A percentile compares a stretch with the other conserved stretches of the same genome.
Conservation (phyloP, 2,113 vertebrate genomes). For the Euleptes europaea region DNA sequence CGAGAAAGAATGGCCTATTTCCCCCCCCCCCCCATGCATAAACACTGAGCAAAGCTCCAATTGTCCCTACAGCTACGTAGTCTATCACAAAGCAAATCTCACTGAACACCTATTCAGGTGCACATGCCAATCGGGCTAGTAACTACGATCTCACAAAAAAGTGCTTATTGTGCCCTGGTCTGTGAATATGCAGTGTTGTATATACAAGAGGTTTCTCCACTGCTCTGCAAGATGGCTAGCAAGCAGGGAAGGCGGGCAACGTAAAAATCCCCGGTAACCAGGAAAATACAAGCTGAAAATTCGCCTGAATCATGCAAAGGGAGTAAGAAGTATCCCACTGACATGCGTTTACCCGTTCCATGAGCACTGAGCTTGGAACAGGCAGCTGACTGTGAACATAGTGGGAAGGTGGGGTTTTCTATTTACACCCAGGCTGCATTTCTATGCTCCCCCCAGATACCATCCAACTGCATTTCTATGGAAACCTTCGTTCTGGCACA, state of each 20-base stretch:
- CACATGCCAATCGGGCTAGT: constrained; percentile 32
- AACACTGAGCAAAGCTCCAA: background rate
- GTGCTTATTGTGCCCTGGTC: background rate
- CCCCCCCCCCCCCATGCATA: background rate
- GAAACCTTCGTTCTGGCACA: background rate
- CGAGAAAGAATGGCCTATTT: background rate
- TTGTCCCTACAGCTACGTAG: fast-evolving
- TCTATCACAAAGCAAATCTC: background rate
- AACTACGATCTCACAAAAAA: constrained; percentile 5
- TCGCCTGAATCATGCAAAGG: background rate
- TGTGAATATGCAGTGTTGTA: constrained; percentile 1
- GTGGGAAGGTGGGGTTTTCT: background rate
- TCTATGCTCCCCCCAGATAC: background rate
- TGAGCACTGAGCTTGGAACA: background rate
- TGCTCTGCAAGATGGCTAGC: background rate
- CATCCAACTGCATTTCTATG: background rate
- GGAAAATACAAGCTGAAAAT: background rate
- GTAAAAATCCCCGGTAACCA: background rate
- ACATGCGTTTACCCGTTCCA: background rate
- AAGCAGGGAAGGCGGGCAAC: background rate
- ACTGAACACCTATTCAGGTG: fast-evolving
- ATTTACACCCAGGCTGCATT: background rate
- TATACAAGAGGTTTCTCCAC: background rate
- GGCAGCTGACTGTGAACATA: background rate
- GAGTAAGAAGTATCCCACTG: background rate